A percentile compares a stretch with the other conserved stretches of the same genome.
These are phyloP conservation scores for Calyptomena viridis DNA, from an alignment of 2,113 vertebrate genomes.

Conservation along the genomic window DNA sequence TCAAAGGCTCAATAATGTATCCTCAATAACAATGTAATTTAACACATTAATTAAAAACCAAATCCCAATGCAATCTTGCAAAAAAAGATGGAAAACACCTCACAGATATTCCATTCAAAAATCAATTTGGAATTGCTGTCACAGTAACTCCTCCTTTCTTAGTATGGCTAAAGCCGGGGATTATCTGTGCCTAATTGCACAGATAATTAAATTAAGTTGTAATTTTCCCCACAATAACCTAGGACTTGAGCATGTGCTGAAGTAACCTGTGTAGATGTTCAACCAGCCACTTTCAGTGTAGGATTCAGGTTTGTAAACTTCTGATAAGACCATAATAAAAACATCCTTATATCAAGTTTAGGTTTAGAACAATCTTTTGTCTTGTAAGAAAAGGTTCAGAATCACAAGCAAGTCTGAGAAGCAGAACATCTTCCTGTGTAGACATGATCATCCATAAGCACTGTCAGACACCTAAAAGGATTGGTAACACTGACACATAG, in stretches of 20 bases:
- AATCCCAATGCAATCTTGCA: not conserved
- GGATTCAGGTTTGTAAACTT: not conserved
- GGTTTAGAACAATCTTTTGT: too few species aligned
- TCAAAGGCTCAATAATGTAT: not conserved
- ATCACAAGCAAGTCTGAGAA: not conserved
- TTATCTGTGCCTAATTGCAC: not conserved
- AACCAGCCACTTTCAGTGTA: not conserved
- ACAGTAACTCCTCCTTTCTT: not conserved
- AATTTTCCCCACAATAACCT: not conserved
- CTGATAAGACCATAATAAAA: not conserved
- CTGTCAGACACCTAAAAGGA: not conserved
- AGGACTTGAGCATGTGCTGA: not conserved
- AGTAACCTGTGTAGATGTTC: not conserved
- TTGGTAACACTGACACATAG: not conserved
- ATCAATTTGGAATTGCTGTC: not conserved
- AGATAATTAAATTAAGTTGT: not conserved
- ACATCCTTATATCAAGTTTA: not conserved
- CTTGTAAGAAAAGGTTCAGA: not conserved
- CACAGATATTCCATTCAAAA: not conserved
- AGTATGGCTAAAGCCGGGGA: not conserved
- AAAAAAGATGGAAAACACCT: not conserved
- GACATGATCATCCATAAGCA: not conserved
- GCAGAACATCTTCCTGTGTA: not conserved
- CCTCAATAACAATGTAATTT: not conserved
- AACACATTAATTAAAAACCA: not conserved